Evolutionary conservation across 2,113 vertebrate genomes (phyloP).

Genomic region (Coptodon rendalli): DNA sequence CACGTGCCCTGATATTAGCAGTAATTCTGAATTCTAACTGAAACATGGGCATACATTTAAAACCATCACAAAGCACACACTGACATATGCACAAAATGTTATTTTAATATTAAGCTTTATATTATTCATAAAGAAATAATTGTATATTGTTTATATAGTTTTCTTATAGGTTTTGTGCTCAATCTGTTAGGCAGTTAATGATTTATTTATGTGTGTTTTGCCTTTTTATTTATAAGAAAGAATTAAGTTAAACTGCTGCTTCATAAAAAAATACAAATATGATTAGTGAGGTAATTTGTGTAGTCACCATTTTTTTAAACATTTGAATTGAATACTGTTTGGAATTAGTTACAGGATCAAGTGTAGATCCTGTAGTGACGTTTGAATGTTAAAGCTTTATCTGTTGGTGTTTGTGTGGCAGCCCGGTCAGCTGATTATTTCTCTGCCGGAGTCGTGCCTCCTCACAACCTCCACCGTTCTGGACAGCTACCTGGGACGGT

Average conservation of each 20-base stretch:
- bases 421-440: constrained; percentile 81
- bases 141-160: neutral
- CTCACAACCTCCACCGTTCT: constrained; percentile 84
- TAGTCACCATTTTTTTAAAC: neutral
- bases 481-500: constrained; percentile 77
- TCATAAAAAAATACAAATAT: neutral
- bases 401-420: constrained; percentile 38
- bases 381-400: neutral
- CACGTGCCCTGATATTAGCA: neutral
- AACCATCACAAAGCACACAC: fast-evolving
- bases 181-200: neutral
- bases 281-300: neutral
- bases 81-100: neutral
- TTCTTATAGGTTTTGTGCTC: neutral
- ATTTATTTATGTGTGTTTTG: neutral
- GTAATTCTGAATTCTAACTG: neutral
- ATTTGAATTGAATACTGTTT: neutral
- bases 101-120: neutral
- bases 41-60: neutral
- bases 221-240: neutral
- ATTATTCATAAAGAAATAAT: neutral
- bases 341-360: neutral
- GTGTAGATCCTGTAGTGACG: neutral
- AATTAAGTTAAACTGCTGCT: neutral
- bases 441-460: constrained; percentile 86